These are phyloP conservation scores for Mycetomoellerius zeteki DNA, from an alignment of 1,140 invertebrate genomes.

Conservation along the genomic window DNA sequence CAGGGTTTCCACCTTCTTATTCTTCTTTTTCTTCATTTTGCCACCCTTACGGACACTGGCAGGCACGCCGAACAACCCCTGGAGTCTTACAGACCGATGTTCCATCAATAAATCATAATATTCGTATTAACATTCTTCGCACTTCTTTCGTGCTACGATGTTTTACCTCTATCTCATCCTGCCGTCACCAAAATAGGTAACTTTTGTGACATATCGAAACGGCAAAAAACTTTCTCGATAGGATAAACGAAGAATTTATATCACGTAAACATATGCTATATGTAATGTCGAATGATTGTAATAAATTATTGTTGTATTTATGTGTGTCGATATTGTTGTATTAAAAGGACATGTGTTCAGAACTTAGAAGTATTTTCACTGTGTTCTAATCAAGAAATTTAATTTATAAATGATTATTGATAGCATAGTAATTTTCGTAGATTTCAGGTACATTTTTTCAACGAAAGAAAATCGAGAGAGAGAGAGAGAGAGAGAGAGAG, in stretches of 20 bases:
- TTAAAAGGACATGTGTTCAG: neutral
- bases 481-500: no score
- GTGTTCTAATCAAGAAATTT: neutral
- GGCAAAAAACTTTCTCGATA: slow-evolving; percentile 66
- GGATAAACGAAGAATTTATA: slow-evolving; percentile 20
- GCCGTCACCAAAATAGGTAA: slow-evolving; percentile 79
- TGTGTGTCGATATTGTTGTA: neutral
- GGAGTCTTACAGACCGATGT: slow-evolving; percentile 80
- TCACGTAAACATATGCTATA: neutral
- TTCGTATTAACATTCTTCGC: slow-evolving; percentile 87
- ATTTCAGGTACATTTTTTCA: neutral
- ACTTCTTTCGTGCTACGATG: slow-evolving; percentile 79
- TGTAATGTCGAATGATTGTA: neutral
- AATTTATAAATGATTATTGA: neutral
- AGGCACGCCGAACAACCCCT: slow-evolving; percentile 62
- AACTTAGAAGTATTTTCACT: neutral
- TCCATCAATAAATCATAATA: slow-evolving; percentile 86
- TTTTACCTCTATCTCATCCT: slow-evolving; percentile 51
- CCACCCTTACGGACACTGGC: slow-evolving; percentile 74
- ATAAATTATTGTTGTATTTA: neutral
- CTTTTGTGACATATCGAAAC: slow-evolving; percentile 71
- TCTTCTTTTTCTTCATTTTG: slow-evolving; percentile 80
- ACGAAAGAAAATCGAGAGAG: neutral
- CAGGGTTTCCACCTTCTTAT: slow-evolving; percentile 75
- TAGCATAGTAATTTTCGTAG: neutral